Evolutionary conservation across 2,888 invertebrate species (phyloP), one percentile per base, ranked within the genome.

Genomic region (Allolobophora icterica): DNA sequence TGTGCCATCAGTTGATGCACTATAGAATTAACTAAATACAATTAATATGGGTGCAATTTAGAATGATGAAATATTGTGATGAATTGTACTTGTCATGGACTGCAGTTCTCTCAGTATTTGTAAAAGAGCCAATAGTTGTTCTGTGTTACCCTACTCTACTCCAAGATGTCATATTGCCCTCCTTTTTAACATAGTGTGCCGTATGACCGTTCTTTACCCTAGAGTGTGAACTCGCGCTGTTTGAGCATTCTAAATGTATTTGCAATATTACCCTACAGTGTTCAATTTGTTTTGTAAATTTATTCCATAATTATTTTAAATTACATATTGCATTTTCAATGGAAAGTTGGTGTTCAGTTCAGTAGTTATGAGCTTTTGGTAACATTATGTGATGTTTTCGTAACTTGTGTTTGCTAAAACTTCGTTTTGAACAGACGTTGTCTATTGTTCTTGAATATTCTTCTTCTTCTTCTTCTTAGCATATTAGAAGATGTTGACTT

Each of bases 201-300:
- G 45, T 45, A 45, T 45, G 13, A 52, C 13, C 2, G 0, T 71
- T 1, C 30, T 71, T 30, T 71, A 30, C 11, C 30, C 2, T 71
- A 71, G 30, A 11, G 11, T n/a, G n/a, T 71, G 52, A 24, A 21
- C 21, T n/a, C 6, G 4, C n/a, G 8, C 30, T n/a, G 30, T 30
- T 71, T n/a, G 30, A 71, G n/a, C 71, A n/a, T 71, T n/a, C 3
- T 5, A n/a, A n/a, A n/a, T 52, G 24, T 52, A 52, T n/a, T 71
- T n/a, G n/a, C 71, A 71, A 71, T 71, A 71, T 71, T 71, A 71
- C 71, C n/a, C 71, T 71, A 52, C 24, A 71, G 30, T 71, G 71
- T 71, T 71, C 71, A 71, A n/a, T n/a, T 71, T n/a, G n/a, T n/a
- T 71, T n/a, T 71, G n/a, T 71, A n/a, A 71, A n/a, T 71, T 71